Evolutionary conservation across 2,797 vertebrate species (phyloP).

Genomic region (Mus caroli): DNA sequence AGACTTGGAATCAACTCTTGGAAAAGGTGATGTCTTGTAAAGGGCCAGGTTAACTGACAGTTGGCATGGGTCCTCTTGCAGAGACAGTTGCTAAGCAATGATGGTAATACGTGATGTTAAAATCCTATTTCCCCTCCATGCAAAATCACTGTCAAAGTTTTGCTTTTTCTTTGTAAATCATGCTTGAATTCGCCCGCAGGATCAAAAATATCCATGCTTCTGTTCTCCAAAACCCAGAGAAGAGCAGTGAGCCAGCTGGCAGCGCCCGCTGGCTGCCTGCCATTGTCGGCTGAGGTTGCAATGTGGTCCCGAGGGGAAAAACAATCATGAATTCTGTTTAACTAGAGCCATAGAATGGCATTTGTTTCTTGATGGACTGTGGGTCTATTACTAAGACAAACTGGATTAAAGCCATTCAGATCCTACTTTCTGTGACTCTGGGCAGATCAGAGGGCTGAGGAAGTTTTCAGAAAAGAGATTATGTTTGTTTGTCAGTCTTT

Average conservation of each 20-base stretch:
- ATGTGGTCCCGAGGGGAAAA: background rate
- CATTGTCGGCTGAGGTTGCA: conserved; percentile 55
- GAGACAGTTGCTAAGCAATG: background rate
- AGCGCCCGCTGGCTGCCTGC: conserved; percentile 69
- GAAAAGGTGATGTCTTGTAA: background rate
- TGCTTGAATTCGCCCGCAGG: conserved; percentile 67
- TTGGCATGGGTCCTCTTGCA: conserved; percentile 29
- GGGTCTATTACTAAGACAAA: conserved; percentile 82
- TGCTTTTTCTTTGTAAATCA: conserved; percentile 63
- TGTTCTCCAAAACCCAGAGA: conserved; percentile 75
- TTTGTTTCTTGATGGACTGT: conserved; percentile 83
- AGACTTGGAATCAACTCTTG: background rate
- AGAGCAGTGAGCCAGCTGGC: conserved; percentile 80
- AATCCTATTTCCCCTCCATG: background rate
- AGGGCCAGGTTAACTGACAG: background rate
- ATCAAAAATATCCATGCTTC: conserved; percentile 75
- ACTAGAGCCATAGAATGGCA: conserved; percentile 79
- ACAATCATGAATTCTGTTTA: conserved; percentile 82
- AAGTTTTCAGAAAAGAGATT: conserved; percentile 71
- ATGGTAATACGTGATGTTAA: conserved; percentile 32
- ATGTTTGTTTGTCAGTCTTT: conserved; percentile 62
- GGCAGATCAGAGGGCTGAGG: conserved; percentile 64
- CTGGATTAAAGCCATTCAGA: conserved; percentile 79
- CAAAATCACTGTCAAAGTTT: conserved; percentile 45
- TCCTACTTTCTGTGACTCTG: conserved; percentile 74